phyloP scores from a whole-genome alignment of 1,140 invertebrate genomes.

The Cephus cinctus region DNA sequence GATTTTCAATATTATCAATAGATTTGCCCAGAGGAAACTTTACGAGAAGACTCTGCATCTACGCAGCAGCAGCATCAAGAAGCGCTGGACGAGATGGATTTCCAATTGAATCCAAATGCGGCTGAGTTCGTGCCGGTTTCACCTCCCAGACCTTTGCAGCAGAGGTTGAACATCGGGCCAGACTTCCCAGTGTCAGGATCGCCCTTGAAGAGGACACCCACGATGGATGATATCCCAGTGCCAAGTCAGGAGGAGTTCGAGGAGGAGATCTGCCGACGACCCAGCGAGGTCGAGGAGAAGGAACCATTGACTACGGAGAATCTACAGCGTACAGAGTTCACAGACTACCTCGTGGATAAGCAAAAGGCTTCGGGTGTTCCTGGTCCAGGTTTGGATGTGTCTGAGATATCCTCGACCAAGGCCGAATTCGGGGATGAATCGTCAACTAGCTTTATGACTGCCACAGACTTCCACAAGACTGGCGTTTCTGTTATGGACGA shows the following conservation, averaged over 20 bases:
- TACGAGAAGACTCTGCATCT: too few species aligned
- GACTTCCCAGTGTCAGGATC: slow-evolving; percentile 64
- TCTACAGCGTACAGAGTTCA: neutral
- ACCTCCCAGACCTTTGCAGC: slow-evolving; percentile 51
- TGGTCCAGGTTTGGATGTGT: slow-evolving; percentile 50
- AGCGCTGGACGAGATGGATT: slow-evolving; percentile 64
- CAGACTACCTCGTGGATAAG: slow-evolving; percentile 7
- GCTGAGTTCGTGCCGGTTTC: slow-evolving; percentile 68
- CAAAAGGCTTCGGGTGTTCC: slow-evolving; percentile 23
- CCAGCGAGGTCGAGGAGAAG: slow-evolving; percentile 59
- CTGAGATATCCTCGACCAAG: slow-evolving; percentile 54
- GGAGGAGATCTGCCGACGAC: slow-evolving; percentile 60
- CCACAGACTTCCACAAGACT: slow-evolving; percentile 32
- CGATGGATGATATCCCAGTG: slow-evolving; percentile 63
- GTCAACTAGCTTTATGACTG: slow-evolving; percentile 30
- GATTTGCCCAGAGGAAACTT: too few species aligned
- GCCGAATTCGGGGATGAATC: slow-evolving; percentile 58
- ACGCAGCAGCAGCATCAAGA: neutral
- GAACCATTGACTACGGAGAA: slow-evolving; percentile 54
- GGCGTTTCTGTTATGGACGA: slow-evolving; percentile 32
- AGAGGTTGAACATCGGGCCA: slow-evolving; percentile 38
- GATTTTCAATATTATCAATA: too few species aligned
- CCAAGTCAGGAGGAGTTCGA: slow-evolving; percentile 65
- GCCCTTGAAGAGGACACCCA: slow-evolving; percentile 58
- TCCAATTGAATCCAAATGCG: slow-evolving; percentile 71